Evolutionary conservation across 2,113 vertebrate genomes (phyloP).

Genomic region (Chamaetylas fuelleborni): DNA sequence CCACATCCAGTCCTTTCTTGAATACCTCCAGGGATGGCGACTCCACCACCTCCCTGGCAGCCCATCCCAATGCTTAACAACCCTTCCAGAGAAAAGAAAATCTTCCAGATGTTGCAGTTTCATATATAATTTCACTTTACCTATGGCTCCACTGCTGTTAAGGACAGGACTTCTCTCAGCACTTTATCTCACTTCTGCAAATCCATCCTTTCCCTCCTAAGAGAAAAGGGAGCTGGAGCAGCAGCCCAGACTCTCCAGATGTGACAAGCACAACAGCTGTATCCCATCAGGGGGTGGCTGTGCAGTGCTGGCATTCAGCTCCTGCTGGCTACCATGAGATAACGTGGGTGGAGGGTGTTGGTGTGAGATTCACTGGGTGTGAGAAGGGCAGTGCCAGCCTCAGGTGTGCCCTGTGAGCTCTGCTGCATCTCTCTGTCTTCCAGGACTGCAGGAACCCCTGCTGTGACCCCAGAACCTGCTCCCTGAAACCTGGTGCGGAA

Average conservation of each 20-base stretch:
- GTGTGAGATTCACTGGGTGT: fast-evolving
- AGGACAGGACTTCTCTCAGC: background rate
- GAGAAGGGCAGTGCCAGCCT: background rate
- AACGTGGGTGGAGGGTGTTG: background rate
- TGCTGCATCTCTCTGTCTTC: background rate
- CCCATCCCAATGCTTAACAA: background rate
- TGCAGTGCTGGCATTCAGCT: background rate
- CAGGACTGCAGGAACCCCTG: constrained; percentile 94
- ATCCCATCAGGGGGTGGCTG: background rate
- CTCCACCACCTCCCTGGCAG: background rate
- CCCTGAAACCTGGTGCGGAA: constrained; percentile 84
- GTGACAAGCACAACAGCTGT: fast-evolving
- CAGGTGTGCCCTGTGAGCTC: background rate
- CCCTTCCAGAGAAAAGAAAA: background rate
- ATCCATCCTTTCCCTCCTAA: background rate
- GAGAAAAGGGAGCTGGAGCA: background rate
- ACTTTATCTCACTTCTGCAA: background rate
- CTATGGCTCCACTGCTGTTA: background rate
- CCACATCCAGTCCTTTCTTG: background rate
- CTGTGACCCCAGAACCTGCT: constrained; percentile 91
- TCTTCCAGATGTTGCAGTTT: background rate
- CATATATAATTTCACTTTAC: background rate
- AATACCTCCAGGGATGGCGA: background rate
- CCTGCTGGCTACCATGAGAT: background rate
- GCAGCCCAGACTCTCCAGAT: background rate